phyloP scores from a whole-genome alignment of 2,888 invertebrate genomes.

The Pristionchus mayeri region DNA sequence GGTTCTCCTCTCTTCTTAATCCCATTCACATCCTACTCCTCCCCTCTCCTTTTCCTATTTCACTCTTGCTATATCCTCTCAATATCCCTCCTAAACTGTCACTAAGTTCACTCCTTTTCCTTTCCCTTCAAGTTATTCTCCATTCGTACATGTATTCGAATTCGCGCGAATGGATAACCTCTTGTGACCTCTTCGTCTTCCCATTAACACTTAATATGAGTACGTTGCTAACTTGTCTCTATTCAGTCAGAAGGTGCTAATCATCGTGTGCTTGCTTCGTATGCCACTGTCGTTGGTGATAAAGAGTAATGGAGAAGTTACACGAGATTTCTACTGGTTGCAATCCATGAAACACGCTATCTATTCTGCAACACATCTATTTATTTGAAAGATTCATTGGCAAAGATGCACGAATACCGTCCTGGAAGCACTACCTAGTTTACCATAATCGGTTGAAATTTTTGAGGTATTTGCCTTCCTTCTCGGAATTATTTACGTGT shows the following conservation, averaged over 20 bases:
- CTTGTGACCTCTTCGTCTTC: not conserved
- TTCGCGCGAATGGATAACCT: not conserved
- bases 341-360: conserved; percentile 13
- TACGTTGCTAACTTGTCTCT: conserved; percentile 37
- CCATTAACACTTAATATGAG: conserved; percentile 26
- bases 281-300: not conserved
- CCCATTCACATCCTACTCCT: not conserved
- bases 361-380: too few relatives aligned
- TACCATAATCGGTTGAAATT: too few relatives aligned
- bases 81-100: not conserved
- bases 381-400: too few relatives aligned
- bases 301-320: not conserved
- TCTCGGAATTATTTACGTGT: too few relatives aligned
- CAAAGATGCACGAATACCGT: too few relatives aligned
- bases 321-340: not conserved
- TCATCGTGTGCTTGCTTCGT: not conserved
- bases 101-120: not conserved
- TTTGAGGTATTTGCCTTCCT: too few relatives aligned
- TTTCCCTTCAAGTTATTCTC: not conserved
- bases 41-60: not conserved
- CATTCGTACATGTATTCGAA: not conserved
- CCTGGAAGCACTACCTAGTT: too few relatives aligned
- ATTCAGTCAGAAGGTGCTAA: conserved; percentile 31
- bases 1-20: not conserved
- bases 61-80: conserved; percentile 14